These are phyloP conservation scores for Tridacna gigas DNA, from an alignment of 2,888 invertebrate species.

Conservation along the genomic window DNA sequence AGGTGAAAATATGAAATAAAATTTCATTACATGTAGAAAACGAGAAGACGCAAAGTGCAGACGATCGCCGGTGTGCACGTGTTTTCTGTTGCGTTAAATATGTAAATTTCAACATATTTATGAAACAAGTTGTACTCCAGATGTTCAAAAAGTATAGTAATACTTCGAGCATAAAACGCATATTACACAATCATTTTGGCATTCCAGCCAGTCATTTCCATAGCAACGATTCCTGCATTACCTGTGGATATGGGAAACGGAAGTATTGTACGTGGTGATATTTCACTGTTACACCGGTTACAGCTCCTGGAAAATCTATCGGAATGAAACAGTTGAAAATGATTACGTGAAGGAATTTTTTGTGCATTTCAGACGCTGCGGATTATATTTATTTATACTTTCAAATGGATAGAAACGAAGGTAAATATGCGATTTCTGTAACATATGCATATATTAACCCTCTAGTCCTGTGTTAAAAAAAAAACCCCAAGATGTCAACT, in stretches of 20 bases:
- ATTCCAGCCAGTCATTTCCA: constrained; percentile 25
- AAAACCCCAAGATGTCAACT: too few relatives aligned
- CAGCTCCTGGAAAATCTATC: not conserved
- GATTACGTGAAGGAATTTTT: constrained; percentile 3
- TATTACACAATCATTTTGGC: constrained; percentile 14
- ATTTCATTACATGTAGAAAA: too few relatives aligned
- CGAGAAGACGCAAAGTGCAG: too few relatives aligned
- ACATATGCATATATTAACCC: too few relatives aligned
- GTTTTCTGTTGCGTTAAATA: too few relatives aligned
- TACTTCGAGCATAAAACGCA: constrained; percentile 5
- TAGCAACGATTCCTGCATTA: constrained; percentile 37
- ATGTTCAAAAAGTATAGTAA: not conserved
- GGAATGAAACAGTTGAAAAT: constrained; percentile 12
- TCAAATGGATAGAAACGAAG: constrained; percentile 11
- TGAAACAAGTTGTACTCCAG: not conserved
- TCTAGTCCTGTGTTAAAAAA: too few relatives aligned
- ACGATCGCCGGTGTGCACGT: too few relatives aligned
- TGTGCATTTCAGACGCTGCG: not conserved
- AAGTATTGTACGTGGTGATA: constrained; percentile 21
- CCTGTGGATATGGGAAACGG: constrained; percentile 41
- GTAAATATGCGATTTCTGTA: not conserved
- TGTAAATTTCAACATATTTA: too few relatives aligned
- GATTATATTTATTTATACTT: not conserved
- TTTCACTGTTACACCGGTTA: constrained; percentile 35
- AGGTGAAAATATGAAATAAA: too few relatives aligned